Evolutionary conservation across 2,113 vertebrate genomes (phyloP).

Genomic region (Odocoileus hemionus): DNA sequence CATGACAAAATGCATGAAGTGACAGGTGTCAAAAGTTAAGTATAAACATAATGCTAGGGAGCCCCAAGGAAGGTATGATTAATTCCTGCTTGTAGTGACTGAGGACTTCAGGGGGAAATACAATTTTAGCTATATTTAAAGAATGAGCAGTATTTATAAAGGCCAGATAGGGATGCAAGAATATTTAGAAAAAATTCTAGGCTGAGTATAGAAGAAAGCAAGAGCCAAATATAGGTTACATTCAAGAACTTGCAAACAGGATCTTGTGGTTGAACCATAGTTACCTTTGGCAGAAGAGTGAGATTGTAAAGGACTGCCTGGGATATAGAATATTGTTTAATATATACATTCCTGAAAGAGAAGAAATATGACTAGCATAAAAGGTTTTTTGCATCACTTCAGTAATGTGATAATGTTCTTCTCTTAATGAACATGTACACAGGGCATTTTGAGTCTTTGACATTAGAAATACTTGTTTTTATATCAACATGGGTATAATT

Average conservation of each 20-base stretch:
- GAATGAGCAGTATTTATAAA: not conserved
- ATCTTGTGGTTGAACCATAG: not conserved
- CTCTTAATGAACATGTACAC: not conserved
- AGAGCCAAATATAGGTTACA: not conserved
- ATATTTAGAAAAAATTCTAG: not conserved
- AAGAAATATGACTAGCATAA: not conserved
- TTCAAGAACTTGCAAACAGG: not conserved
- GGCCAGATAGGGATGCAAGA: not conserved
- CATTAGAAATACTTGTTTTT: not conserved
- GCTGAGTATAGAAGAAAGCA: not conserved
- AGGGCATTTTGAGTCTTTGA: not conserved
- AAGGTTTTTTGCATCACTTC: not conserved
- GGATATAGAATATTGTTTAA: not conserved
- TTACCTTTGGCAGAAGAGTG: not conserved
- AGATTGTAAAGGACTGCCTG: not conserved
- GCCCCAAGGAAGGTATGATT: not conserved
- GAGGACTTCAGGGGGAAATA: not conserved
- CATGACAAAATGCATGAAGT: constrained; percentile 20
- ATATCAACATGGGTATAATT: not conserved
- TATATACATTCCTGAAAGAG: not conserved
- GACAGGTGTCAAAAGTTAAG: constrained; percentile 33
- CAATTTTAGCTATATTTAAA: not conserved
- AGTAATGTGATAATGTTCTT: not conserved
- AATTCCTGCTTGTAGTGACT: not conserved
- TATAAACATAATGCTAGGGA: not conserved